Conservation (phyloP, 2,113 vertebrate species). For the Muntiacus muntjak region DNA sequence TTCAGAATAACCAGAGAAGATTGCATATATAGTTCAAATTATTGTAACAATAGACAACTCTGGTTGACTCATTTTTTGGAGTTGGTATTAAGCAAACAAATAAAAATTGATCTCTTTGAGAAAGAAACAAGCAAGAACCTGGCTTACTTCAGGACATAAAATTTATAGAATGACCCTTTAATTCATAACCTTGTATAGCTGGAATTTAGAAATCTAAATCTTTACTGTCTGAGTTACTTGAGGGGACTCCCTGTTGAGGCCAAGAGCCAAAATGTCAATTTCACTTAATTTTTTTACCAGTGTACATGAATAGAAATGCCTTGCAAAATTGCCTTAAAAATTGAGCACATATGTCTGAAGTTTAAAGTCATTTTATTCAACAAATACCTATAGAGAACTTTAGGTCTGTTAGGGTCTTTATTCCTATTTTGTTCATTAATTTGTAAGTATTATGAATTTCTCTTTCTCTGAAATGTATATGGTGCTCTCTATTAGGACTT, state of each 20-base stretch:
- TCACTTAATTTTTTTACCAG: not conserved
- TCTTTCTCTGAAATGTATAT: not conserved
- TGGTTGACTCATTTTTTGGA: not conserved
- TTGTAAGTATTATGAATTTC: not conserved
- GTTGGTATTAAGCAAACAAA: not conserved
- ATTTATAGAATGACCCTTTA: not conserved
- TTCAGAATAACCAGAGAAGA: not conserved
- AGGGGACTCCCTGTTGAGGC: not conserved
- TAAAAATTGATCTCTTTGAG: not conserved
- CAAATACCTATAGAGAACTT: not conserved
- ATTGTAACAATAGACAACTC: not conserved
- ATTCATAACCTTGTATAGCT: not conserved
- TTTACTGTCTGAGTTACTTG: not conserved
- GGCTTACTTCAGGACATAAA: not conserved
- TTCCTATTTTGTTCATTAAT: not conserved
- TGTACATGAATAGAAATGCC: not conserved
- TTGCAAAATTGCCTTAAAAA: not conserved
- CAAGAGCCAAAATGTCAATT: not conserved
- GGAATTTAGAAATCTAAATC: conserved; percentile 12
- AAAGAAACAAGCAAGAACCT: not conserved
- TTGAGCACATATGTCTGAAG: not conserved
- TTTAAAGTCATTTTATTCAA: not conserved
- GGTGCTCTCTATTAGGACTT: not conserved
- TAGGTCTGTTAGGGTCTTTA: not conserved
- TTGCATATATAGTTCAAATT: not conserved